Evolutionary conservation across 2,113 vertebrate species (phyloP).

Genomic region (Brevimyrus niger): DNA sequence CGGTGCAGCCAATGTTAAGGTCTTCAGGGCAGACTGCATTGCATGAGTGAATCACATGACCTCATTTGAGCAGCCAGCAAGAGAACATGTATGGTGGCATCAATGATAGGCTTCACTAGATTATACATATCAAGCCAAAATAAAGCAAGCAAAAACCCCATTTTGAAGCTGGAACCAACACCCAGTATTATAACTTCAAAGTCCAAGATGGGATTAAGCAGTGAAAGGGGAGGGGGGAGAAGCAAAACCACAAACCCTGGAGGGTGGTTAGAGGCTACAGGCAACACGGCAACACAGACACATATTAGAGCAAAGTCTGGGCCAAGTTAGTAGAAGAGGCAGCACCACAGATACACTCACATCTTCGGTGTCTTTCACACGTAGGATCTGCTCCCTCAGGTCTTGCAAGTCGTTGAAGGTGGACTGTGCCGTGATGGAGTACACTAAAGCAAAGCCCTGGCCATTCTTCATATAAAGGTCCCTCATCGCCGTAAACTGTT

Average conservation of each 20-base stretch:
- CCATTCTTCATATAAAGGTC: conserved; percentile 99
- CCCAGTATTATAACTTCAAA: background rate
- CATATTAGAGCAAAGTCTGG: background rate
- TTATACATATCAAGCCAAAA: background rate
- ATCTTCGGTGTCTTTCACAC: conserved; percentile 98
- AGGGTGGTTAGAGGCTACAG: background rate
- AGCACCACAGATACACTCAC: conserved; percentile 59
- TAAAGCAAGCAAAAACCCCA: background rate
- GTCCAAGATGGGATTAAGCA: background rate
- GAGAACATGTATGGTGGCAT: background rate
- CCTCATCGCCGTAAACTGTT: conserved; percentile 98
- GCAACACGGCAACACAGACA: background rate
- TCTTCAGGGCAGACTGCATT: background rate
- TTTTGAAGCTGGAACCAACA: background rate
- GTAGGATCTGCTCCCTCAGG: conserved; percentile 95
- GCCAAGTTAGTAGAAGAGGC: background rate
- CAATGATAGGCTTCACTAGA: background rate
- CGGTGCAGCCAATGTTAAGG: background rate
- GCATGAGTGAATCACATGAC: background rate
- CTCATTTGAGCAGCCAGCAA: background rate
- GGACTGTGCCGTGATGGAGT: conserved; percentile 98
- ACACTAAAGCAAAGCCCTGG: conserved; percentile 97
- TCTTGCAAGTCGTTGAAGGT: conserved; percentile 98
- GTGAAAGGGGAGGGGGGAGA: background rate
- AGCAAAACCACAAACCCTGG: background rate